Evolutionary conservation across 1,140 invertebrate genomes (phyloP).

Genomic region (Drosophila kanapiae): DNA sequence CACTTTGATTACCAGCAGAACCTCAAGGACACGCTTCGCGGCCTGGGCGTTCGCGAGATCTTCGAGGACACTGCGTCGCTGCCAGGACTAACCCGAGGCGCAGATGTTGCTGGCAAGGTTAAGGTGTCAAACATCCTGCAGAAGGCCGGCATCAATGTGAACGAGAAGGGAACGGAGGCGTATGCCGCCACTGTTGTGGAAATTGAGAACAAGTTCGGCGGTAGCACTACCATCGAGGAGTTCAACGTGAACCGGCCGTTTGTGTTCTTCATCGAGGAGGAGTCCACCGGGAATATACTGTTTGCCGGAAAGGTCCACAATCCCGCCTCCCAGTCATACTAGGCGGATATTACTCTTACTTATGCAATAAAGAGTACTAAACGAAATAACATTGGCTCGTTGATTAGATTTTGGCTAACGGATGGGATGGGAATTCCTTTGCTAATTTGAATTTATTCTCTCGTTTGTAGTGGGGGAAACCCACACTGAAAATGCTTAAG

Average conservation of each 20-base stretch:
- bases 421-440: neutral
- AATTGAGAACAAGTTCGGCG: conserved; percentile 90
- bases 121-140: conserved; percentile 91
- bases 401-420: neutral
- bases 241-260: conserved; percentile 91
- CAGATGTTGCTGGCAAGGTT: conserved; percentile 85
- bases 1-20: conserved; percentile 89
- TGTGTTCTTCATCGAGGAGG: conserved; percentile 92
- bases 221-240: conserved; percentile 84
- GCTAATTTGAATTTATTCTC: neutral
- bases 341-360: conserved; percentile 11
- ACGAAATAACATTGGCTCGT: neutral
- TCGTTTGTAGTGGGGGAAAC: neutral
- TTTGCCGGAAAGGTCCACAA: conserved; percentile 90
- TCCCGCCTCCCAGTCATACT: conserved; percentile 80
- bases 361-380: conserved; percentile 44
- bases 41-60: conserved; percentile 90
- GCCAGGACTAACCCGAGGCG: conserved; percentile 88
- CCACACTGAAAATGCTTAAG: no score
- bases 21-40: conserved; percentile 87
- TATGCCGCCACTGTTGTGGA: conserved; percentile 91
- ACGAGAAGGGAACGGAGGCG: conserved; percentile 92
- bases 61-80: conserved; percentile 90
- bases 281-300: conserved; percentile 89
- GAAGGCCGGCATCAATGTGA: conserved; percentile 93